Evolutionary conservation across 2,113 vertebrate species (phyloP).

Genomic region (Catharus bicknelli): DNA sequence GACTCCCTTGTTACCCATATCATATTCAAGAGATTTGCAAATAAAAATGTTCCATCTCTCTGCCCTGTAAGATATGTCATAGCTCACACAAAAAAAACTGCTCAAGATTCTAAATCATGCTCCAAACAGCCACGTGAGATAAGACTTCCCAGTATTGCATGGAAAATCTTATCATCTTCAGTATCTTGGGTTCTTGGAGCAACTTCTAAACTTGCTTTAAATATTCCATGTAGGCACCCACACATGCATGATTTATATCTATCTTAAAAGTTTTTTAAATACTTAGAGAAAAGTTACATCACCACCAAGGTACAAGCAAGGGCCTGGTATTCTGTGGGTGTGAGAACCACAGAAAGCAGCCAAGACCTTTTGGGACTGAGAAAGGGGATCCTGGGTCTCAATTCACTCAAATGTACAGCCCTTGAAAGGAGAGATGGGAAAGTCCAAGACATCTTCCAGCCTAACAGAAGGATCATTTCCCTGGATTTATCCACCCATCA

Average conservation of each 20-base stretch:
- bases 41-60: neutral
- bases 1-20: neutral
- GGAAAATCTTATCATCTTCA: neutral
- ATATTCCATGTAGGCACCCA: neutral
- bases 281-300: neutral
- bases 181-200: neutral
- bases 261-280: neutral
- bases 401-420: neutral
- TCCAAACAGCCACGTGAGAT: neutral
- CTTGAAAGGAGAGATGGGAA: neutral
- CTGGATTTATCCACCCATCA: neutral
- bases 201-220: neutral
- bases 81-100: neutral
- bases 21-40: neutral
- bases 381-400: neutral
- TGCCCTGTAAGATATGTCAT: neutral
- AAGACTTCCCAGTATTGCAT: neutral
- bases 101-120: neutral
- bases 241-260: neutral
- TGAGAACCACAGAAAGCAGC: neutral
- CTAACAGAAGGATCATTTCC: neutral
- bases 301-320: neutral
- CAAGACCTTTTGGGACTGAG: neutral
- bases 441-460: neutral
- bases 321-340: neutral